Evolutionary conservation across 2,888 invertebrate genomes (phyloP).

Genomic region (Diploptera punctata): DNA sequence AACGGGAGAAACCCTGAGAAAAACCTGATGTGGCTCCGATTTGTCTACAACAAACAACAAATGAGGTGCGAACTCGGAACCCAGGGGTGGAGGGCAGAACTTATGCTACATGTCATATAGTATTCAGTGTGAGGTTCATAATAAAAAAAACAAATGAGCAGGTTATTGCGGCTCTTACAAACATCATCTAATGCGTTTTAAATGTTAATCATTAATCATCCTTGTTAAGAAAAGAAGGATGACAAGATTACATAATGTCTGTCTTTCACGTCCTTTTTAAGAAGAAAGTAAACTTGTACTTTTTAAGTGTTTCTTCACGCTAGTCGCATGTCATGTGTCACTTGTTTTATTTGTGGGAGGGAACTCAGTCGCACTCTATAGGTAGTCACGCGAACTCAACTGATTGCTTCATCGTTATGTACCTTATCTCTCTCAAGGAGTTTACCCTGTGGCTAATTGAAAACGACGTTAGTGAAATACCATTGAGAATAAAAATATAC

Average conservation of each 20-base stretch:
- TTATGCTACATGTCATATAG: too few species aligned
- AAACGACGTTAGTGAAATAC: too few species aligned
- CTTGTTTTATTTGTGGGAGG: slow-evolving; percentile 29
- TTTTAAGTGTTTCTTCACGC: slow-evolving; percentile 25
- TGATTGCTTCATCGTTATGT: slow-evolving; percentile 26
- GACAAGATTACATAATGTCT: slow-evolving; percentile 13
- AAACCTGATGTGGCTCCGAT: too few species aligned
- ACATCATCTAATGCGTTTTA: slow-evolving; percentile 5
- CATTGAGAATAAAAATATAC: too few species aligned
- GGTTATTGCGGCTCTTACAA: neutral
- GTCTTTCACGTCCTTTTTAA: neutral
- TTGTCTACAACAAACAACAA: too few species aligned
- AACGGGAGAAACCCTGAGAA: too few species aligned
- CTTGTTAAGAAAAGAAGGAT: neutral
- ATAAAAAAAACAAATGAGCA: neutral
- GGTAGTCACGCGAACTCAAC: slow-evolving; percentile 21
- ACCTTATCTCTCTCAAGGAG: neutral
- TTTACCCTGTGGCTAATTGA: neutral
- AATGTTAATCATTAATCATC: slow-evolving; percentile 17
- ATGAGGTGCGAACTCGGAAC: too few species aligned
- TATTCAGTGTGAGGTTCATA: too few species aligned
- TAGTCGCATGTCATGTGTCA: slow-evolving; percentile 29
- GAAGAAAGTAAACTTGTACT: slow-evolving; percentile 26
- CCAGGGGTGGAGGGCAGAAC: too few species aligned
- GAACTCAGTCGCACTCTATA: slow-evolving; percentile 12